Conservation (phyloP, 2,888 invertebrate species). For the Parelbella ahira region DNA sequence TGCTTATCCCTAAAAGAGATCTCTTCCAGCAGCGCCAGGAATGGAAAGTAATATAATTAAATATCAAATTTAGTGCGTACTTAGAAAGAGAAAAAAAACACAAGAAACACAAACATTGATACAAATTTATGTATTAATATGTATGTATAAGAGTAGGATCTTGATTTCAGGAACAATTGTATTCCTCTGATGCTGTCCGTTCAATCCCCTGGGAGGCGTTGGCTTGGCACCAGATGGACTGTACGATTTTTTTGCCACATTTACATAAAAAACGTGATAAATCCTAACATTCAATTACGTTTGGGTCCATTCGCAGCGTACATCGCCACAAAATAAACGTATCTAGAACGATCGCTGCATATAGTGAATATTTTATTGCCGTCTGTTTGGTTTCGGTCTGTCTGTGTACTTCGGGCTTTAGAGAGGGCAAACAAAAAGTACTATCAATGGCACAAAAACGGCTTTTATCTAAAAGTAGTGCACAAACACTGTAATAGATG, state of each 20-base stretch:
- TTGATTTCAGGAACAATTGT: no score
- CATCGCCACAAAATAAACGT: conserved; percentile 20
- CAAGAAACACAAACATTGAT: no score
- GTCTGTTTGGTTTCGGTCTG: conserved; percentile 19
- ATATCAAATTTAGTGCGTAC: no score
- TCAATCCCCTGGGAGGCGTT: no score
- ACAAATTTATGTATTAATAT: no score
- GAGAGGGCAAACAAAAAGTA: conserved; percentile 22
- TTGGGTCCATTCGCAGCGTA: conserved; percentile 4
- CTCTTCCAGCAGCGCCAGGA: no score
- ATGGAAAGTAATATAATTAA: no score
- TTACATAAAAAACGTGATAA: conserved; percentile 9
- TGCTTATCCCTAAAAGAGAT: no score
- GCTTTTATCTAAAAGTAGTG: conserved; percentile 1
- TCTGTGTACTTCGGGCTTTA: conserved; percentile 18
- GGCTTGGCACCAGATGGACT: not conserved
- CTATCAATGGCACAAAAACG: conserved; percentile 18
- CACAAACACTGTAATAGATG: no score
- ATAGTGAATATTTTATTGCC: conserved; percentile 24
- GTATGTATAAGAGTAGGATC: no score
- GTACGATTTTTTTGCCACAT: not conserved
- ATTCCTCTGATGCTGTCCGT: no score
- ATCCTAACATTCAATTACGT: conserved; percentile 17
- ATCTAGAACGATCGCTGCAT: conserved; percentile 21
- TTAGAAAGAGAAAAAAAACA: no score